phyloP scores from a whole-genome alignment of 2,797 vertebrate species.

The Hafferia zeledoni region DNA sequence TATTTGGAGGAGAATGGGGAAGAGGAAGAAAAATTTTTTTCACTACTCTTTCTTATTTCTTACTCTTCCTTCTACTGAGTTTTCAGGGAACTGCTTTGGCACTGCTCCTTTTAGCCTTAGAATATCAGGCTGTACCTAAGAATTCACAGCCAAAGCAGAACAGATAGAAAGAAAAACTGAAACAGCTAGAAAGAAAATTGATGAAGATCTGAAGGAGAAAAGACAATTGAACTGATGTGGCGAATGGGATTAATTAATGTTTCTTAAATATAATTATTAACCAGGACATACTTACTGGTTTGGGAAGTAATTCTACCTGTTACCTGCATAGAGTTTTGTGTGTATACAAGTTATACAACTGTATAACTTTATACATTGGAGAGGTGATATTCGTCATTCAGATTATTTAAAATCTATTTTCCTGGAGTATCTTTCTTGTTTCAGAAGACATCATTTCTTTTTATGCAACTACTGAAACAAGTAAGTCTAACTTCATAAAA shows the following conservation, averaged over 20 bases:
- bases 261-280: background rate
- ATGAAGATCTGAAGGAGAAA: background rate
- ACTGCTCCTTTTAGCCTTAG: background rate
- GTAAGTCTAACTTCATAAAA: background rate
- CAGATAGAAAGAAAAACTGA: background rate
- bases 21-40: background rate
- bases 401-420: background rate
- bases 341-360: background rate
- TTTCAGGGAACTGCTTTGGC: background rate
- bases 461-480: background rate
- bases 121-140: background rate
- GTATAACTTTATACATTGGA: background rate
- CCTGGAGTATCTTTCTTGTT: background rate
- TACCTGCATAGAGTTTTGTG: background rate
- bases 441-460: background rate
- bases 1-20: background rate
- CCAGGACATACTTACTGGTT: background rate
- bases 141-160: background rate
- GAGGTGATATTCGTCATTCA: background rate
- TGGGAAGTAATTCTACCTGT: background rate
- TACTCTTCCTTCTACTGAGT: background rate
- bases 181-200: background rate
- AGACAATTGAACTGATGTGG: background rate
- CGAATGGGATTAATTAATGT: background rate
- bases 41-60: background rate